These are phyloP conservation scores for Pseudococcus longispinus DNA, from an alignment of 2,888 invertebrate genomes.

Conservation along the genomic window DNA sequence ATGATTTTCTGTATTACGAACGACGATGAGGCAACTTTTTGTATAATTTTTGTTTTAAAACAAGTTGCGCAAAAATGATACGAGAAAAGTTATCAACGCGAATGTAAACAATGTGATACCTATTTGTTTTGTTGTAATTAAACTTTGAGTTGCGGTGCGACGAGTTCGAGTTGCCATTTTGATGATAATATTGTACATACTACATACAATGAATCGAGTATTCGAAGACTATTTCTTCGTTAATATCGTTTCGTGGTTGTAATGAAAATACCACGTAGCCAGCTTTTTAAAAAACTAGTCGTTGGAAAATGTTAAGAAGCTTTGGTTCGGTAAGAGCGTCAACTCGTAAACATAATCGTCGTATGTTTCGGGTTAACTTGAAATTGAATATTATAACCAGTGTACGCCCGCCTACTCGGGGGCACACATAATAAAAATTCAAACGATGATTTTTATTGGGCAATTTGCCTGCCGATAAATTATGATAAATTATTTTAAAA, in stretches of 20 bases:
- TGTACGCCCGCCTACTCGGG: not conserved
- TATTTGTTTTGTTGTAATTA: not conserved
- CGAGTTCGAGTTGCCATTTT: not conserved
- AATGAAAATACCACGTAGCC: not conserved
- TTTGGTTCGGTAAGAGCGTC: not conserved
- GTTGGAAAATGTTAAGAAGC: not conserved
- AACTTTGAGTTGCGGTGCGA: not conserved
- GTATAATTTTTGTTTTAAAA: constrained; percentile 18
- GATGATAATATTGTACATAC: not conserved
- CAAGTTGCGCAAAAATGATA: constrained; percentile 8
- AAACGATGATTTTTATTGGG: constrained; percentile 17
- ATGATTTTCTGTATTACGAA: not conserved
- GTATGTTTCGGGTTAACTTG: not conserved
- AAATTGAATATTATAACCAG: not conserved
- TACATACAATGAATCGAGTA: not conserved
- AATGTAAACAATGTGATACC: constrained; percentile 11
- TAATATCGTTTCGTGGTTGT: not conserved
- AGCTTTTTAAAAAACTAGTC: not conserved
- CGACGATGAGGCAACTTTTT: not conserved
- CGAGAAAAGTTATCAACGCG: not conserved
- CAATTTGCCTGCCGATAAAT: not conserved
- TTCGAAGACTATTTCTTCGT: not conserved
- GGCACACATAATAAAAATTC: not conserved
- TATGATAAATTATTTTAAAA: constrained; percentile 21
- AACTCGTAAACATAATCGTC: not conserved